Base-by-base conservation (phyloP, 2,888 invertebrate species). In the Gnatocerus cornutus region DNA sequence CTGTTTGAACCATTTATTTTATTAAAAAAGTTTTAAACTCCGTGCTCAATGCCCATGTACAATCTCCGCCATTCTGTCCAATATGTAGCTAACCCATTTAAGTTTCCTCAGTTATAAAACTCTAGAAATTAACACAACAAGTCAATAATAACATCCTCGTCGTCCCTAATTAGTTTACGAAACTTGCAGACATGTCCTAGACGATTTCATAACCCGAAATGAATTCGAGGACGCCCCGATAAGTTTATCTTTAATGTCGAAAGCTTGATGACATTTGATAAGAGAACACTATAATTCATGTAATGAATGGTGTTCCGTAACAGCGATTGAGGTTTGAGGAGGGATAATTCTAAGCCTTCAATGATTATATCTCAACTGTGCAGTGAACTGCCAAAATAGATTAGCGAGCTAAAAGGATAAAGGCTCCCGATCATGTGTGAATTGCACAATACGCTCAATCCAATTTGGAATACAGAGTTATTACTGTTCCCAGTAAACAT, bases 401-500 rank as follows among this genome's bases (percentile, higher is more conserved):
- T 74, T 72, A 74, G 71, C 61, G 68, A 52, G 64, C 62, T 61
- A 66, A 71, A 71, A 69, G 71, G 71, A 69, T 71, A 66, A 45
- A 70, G 61, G 39, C 58, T 27, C 59, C 45, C 63, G 70, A 71
- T 74, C 74, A 66, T 74, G 71, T 72, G 74, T 71, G 69, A 72
- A 71, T 69, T 72, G 68, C 69, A 67, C 70, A 62, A 66, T 69
- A 69, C 62, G 62, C 69, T 50, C 63, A 68, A 73, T 73, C 71
- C 70, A 45, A 72, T 71, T 65, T 67, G 64, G 64, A 61, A 67
- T 63, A 37, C 65, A 53, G 70, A 75, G 71, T 76, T 76, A 74
- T 75, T 73, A 72, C 70, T 65, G 65, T 67, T 71, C 65, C 68
- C 61, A 71, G 73, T 74, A 71, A 73, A 74, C 74, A 73, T 58